Percentiles rank a stretch among this genome's conserved stretches.
These are phyloP conservation scores for Nycticebus coucang DNA, from an alignment of 2,113 vertebrate species.

Conservation along the genomic window DNA sequence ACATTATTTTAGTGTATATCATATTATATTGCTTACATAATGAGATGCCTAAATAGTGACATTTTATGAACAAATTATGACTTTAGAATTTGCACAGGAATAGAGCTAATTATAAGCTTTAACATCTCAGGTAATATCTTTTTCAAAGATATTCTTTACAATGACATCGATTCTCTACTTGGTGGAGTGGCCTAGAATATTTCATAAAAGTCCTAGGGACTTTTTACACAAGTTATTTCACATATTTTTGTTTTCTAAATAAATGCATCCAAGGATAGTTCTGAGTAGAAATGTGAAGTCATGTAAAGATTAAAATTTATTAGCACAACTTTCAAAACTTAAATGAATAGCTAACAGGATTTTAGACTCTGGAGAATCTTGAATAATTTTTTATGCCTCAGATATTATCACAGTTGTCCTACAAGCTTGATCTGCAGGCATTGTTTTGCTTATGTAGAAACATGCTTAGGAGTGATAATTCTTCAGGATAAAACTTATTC, in stretches of 20 bases:
- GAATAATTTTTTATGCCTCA: neutral
- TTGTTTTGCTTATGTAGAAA: neutral
- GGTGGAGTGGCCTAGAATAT: neutral
- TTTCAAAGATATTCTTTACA: neutral
- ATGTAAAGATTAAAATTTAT: slow-evolving; percentile 7
- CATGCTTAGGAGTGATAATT: neutral
- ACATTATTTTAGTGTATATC: neutral
- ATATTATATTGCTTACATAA: neutral
- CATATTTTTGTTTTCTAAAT: neutral
- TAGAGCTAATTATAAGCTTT: slow-evolving; percentile 4
- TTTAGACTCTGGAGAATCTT: neutral
- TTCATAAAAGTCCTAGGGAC: neutral
- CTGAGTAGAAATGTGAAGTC: neutral
- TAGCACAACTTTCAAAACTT: neutral
- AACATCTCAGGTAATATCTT: neutral
- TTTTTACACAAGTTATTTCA: neutral
- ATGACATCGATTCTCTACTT: neutral
- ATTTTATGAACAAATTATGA: neutral
- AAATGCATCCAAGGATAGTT: neutral
- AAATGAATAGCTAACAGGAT: neutral
- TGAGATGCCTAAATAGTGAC: neutral
- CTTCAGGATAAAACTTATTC: neutral
- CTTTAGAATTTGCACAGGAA: slow-evolving; percentile 12
- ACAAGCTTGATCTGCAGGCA: neutral
- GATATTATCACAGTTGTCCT: neutral